phyloP scores from a whole-genome alignment of 2,888 invertebrate genomes.

The Eilema sororculum region DNA sequence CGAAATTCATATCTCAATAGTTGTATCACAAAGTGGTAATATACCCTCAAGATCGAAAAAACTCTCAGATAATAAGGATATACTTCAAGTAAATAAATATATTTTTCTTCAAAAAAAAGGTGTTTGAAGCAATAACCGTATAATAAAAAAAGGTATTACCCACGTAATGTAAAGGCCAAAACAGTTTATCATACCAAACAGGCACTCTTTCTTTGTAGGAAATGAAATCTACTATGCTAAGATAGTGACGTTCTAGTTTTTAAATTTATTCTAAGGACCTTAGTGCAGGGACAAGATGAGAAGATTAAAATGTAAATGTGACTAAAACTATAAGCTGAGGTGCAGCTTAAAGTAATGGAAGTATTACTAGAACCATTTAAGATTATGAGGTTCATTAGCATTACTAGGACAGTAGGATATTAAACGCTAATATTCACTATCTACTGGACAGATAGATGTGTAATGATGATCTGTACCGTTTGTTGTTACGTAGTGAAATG shows the following conservation, averaged over 20 bases:
- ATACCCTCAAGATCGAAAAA: slow-evolving; percentile 1
- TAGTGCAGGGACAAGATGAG: not conserved
- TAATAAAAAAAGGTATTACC: not conserved
- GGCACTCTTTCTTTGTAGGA: not conserved
- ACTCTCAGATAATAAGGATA: not conserved
- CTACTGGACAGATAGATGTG: not conserved
- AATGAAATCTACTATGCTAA: not conserved
- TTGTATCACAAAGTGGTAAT: not conserved
- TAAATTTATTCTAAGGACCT: not conserved
- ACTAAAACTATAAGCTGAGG: not conserved
- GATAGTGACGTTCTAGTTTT: not conserved
- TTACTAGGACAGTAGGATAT: too few species aligned
- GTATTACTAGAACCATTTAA: not conserved
- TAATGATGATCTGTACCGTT: not conserved
- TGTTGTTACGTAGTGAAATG: not conserved
- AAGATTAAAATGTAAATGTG: slow-evolving; percentile 6
- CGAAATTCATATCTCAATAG: not conserved
- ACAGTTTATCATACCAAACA: not conserved
- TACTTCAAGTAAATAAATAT: not conserved
- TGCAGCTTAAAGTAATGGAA: not conserved
- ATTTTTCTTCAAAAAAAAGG: not conserved
- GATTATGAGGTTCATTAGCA: not conserved
- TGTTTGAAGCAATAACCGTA: not conserved
- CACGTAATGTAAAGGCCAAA: not conserved
- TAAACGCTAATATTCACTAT: not conserved